Evolutionary conservation across 1,140 invertebrate species (phyloP), one percentile per base, ranked within the genome.

Genomic region (Drosophila yakuba): DNA sequence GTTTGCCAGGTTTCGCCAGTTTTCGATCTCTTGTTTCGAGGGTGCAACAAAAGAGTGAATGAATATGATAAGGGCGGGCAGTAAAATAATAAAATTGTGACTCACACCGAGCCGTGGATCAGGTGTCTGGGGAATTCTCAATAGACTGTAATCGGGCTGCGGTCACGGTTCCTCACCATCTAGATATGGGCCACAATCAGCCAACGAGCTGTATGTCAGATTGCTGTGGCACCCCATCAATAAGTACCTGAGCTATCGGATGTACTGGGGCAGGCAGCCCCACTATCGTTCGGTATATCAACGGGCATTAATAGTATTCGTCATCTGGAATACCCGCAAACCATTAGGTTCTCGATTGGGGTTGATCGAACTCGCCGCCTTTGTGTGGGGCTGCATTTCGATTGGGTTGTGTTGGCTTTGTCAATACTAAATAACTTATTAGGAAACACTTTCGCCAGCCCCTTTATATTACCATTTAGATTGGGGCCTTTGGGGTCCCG

Each of bases 351-450:
- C 25, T 1, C 15, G 2, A 43, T 43, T 32, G 11, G 25, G 35
- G 17, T 50, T 48, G 25, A 32, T 64, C 35, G 43, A 43, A 43
- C 3, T 47, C 39, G 45, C 20, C 23, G 59, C 25, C 38, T 14
- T 47, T 43, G 11, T 10, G 23, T n/a, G 43, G 12, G 8, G 28
- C 28, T 15, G 28, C 28, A 36, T 45, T 66, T 51, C 7, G 14
- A 25, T 48, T 28, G 28, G 15, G 8, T 17, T 25, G 20, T 45
- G 20, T 66, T 68, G 38, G 47, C 64, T 54, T 5, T 61, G 67
- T 88, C 57, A 78, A 86, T 85, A 86, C 78, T 75, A 78, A 78
- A 86, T 82, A 56, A 63, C 48, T 57, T 74, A 68, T 85, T 68
- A 67, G 59, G 62, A 39, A 54, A 28, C 38, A 41, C 59, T 36